Conservation (phyloP, 2,888 invertebrate genomes). For the Drosophila greeni region DNA sequence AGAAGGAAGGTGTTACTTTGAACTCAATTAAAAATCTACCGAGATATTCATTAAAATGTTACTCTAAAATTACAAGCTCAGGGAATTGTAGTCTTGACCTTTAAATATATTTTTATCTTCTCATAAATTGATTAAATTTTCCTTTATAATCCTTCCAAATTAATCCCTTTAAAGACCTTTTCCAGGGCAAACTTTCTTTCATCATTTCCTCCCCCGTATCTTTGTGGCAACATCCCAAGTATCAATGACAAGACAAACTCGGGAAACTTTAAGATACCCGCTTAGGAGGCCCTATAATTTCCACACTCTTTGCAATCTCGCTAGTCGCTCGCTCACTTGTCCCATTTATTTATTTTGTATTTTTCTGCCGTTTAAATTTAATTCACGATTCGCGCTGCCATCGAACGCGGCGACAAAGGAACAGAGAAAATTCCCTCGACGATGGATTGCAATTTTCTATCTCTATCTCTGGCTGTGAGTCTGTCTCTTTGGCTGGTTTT, state of each 20-base stretch:
- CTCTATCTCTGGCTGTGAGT: slow-evolving; percentile 19
- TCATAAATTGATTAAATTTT: not conserved
- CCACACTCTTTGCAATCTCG: slow-evolving; percentile 25
- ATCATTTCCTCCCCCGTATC: not conserved
- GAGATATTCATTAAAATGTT: not conserved
- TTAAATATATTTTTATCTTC: not conserved
- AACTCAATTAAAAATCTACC: not conserved
- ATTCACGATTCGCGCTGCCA: slow-evolving; percentile 65
- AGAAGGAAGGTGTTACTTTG: not conserved
- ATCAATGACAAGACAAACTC: slow-evolving; percentile 68
- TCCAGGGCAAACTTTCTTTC: slow-evolving; percentile 19
- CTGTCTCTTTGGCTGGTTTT: slow-evolving; percentile 15
- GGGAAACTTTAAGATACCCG: slow-evolving; percentile 23
- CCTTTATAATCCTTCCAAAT: too few species aligned
- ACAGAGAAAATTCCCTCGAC: slow-evolving; percentile 56
- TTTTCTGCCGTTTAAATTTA: slow-evolving; percentile 70
- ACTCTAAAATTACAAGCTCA: too few species aligned
- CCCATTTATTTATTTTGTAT: slow-evolving; percentile 74
- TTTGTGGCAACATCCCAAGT: slow-evolving; percentile 19
- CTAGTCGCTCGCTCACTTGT: slow-evolving; percentile 62
- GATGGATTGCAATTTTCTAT: slow-evolving; percentile 51
- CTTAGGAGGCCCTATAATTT: slow-evolving; percentile 45
- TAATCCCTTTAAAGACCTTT: not conserved
- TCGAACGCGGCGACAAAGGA: slow-evolving; percentile 43
- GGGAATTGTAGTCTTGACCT: too few species aligned